phyloP scores from a whole-genome alignment of 2,888 invertebrate species.

The Nomada flava region DNA sequence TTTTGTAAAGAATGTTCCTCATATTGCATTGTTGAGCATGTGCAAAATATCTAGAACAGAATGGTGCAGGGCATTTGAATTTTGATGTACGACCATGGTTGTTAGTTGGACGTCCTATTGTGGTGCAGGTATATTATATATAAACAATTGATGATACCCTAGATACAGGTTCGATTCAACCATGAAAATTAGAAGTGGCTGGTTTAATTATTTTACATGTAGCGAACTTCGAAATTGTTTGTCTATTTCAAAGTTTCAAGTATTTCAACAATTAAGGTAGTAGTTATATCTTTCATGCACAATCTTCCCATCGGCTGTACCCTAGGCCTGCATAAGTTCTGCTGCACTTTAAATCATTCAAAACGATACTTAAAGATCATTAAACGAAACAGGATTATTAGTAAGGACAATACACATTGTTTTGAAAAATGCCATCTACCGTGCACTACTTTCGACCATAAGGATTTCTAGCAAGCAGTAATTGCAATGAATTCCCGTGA shows the following conservation, averaged over 20 bases:
- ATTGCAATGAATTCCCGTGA: slow-evolving; percentile 8
- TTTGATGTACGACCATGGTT: slow-evolving; percentile 46
- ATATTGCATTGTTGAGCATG: neutral
- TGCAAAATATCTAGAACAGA: neutral
- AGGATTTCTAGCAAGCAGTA: neutral
- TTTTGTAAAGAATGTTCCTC: neutral
- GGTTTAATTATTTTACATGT: slow-evolving; percentile 35
- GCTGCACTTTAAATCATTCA: slow-evolving; percentile 33
- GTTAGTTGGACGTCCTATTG: slow-evolving; percentile 62
- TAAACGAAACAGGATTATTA: neutral
- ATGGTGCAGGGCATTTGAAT: slow-evolving; percentile 31
- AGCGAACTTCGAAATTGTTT: neutral
- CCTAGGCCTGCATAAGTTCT: slow-evolving; percentile 52
- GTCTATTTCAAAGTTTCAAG: neutral
- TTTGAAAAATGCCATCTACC: neutral
- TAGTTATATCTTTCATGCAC: slow-evolving; percentile 55
- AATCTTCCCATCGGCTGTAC: slow-evolving; percentile 50
- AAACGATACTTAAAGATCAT: slow-evolving; percentile 6
- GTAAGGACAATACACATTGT: neutral
- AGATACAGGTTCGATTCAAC: neutral
- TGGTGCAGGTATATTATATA: slow-evolving; percentile 64
- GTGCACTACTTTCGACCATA: neutral
- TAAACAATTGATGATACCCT: slow-evolving; percentile 70
- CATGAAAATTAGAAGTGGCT: slow-evolving; percentile 55
- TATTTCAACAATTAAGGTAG: slow-evolving; percentile 57